Evolutionary conservation across 2,888 invertebrate species (phyloP).

Genomic region (Augiades crinisus): DNA sequence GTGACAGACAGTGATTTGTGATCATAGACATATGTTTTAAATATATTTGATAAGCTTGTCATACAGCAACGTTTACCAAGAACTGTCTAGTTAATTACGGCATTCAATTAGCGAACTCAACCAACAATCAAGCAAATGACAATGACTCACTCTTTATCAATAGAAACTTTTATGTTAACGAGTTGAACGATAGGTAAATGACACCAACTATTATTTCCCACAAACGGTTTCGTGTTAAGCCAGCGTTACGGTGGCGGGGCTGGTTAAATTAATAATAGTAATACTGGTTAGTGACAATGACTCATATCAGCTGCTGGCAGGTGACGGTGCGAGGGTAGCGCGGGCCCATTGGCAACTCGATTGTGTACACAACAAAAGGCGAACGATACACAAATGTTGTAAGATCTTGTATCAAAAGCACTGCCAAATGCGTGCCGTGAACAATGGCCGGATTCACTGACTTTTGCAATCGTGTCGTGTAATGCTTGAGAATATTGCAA

Average conservation of each 20-base stretch:
- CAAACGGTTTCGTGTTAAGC: conserved; percentile 31
- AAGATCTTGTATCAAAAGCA: conserved; percentile 23
- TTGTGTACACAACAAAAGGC: conserved; percentile 22
- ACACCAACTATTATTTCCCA: conserved; percentile 20
- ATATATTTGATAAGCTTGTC: no score
- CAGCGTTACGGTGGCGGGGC: conserved; percentile 30
- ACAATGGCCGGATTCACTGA: conserved; percentile 21
- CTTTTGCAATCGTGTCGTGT: conserved; percentile 11
- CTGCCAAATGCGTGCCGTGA: conserved; percentile 18
- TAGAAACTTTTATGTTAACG: conserved; percentile 13
- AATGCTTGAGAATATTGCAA: not conserved
- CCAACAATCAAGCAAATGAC: conserved; percentile 10
- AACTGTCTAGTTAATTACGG: no score
- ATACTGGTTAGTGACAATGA: conserved; percentile 38
- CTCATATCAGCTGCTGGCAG: conserved; percentile 43
- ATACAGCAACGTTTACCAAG: no score
- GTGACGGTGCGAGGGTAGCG: conserved; percentile 35
- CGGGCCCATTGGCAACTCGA: conserved; percentile 13
- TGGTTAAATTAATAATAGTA: conserved; percentile 41
- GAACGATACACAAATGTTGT: conserved; percentile 20
- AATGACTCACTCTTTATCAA: conserved; percentile 24
- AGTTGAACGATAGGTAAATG: conserved; percentile 11
- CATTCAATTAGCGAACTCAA: no score
- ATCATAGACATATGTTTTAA: no score
- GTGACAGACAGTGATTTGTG: no score